phyloP scores from a whole-genome alignment of 2,888 invertebrate species.

The Diarsia mendica region DNA sequence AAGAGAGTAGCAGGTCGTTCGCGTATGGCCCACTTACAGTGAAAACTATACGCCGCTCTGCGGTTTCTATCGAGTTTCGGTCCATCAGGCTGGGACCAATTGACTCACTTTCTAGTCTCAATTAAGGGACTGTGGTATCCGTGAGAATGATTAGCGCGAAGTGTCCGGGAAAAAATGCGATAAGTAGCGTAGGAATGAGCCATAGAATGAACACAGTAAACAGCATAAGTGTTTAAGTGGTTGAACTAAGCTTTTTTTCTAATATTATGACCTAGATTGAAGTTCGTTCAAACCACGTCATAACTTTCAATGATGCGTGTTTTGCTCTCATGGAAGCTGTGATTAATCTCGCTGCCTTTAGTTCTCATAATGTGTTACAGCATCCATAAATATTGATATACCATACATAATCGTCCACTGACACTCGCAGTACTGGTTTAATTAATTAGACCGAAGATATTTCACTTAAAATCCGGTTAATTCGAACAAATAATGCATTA shows the following conservation, averaged over 20 bases:
- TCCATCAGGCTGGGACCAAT: slow-evolving; percentile 79
- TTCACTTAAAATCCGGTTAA: slow-evolving; percentile 52
- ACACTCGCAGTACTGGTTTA: slow-evolving; percentile 27
- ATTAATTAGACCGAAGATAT: slow-evolving; percentile 43
- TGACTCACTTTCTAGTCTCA: slow-evolving; percentile 81
- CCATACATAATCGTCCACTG: slow-evolving; percentile 17
- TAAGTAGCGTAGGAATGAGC: not conserved
- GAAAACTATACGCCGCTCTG: slow-evolving; percentile 84
- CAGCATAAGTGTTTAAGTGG: not conserved
- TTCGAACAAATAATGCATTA: slow-evolving; percentile 68
- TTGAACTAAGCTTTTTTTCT: slow-evolving; percentile 1
- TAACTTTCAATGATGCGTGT: slow-evolving; percentile 31
- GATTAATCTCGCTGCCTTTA: slow-evolving; percentile 7
- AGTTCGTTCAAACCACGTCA: not conserved
- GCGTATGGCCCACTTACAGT: slow-evolving; percentile 85
- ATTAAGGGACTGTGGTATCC: slow-evolving; percentile 69
- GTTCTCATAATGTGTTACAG: slow-evolving; percentile 33
- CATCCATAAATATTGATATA: slow-evolving; percentile 32
- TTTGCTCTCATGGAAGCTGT: slow-evolving; percentile 7
- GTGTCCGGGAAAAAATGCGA: slow-evolving; percentile 24
- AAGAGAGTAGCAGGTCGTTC: slow-evolving; percentile 81
- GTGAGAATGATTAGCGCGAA: slow-evolving; percentile 48
- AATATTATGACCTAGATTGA: not conserved
- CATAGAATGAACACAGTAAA: not conserved
- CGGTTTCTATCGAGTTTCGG: slow-evolving; percentile 87